Evolutionary conservation across 23 tunicate genomes (phyloP), one percentile per base, ranked within the genome.

Genomic region (Styela plicata): DNA sequence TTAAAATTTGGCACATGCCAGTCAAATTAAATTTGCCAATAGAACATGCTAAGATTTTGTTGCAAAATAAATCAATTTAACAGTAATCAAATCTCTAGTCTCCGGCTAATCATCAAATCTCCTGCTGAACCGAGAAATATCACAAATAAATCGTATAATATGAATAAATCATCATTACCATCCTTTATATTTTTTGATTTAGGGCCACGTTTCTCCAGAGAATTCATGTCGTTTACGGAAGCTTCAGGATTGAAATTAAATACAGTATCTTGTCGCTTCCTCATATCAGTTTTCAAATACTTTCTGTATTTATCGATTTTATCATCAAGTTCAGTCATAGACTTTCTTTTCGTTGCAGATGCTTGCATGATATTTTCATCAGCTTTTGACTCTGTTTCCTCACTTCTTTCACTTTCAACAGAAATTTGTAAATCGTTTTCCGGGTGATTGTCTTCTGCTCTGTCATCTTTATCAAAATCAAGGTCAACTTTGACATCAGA

Each of bases 401-500:
- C 57, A 19, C 22, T 22, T 25, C 22, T 23, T 1, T 29, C 71
- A 18, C 17, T 1, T 18, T 27, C 16, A 67, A 17, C 13, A 13
- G 71, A 67, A 67, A 25, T 17, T 67, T 67, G 31, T 18, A 18
- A 16, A 18, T 67, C 71, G 0, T 67, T 29, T 67, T 67, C 71
- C 19, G 22, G 17, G 22, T 27, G n/a, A 25, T 1, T 24, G 64
- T 85, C 87, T 74, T 0, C 63, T n/a, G 70, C 70, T 25, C 13
- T 64, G 27, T 79, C 84, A 69, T 85, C 89, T n/a, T 80, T 81
- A 37, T 57, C 52, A 68, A 92, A 92, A 3, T 74, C 75, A 17
- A 89, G 78, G 2, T 90, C 97, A 0, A 92, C 84, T 79, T 83
- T 92, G 3, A 92, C 88, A 34, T 87, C 88, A 1, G 86, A 63